Conservation (phyloP, 2,888 invertebrate genomes). For the Seladonia tumulorum region DNA sequence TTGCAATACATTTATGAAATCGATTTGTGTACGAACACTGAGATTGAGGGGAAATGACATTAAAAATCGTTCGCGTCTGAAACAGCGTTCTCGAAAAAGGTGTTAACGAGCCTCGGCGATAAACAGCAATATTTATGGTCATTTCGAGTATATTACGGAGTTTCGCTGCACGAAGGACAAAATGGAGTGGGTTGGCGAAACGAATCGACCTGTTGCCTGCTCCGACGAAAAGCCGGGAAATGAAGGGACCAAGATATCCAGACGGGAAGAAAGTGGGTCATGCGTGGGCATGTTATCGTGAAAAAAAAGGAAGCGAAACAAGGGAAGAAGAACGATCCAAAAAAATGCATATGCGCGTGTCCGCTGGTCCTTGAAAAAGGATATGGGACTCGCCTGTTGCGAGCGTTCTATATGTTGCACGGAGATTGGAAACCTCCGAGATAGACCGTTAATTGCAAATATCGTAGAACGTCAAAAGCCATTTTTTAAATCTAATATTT, state of each 20-base stretch:
- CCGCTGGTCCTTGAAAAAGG: slow-evolving; percentile 1
- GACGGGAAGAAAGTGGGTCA: background rate
- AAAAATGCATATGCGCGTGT: slow-evolving; percentile 15
- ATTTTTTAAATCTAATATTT: too few species aligned
- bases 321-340: background rate
- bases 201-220: slow-evolving; percentile 36
- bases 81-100: background rate
- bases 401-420: background rate
- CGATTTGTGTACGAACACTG: too few species aligned
- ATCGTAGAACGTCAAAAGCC: background rate
- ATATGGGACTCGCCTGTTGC: background rate
- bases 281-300: background rate
- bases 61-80: background rate
- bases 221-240: background rate
- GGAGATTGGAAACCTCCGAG: background rate
- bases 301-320: background rate
- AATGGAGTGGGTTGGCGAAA: background rate
- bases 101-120: background rate
- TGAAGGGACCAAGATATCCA: background rate
- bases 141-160: background rate
- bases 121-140: background rate
- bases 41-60: background rate
- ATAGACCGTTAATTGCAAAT: background rate
- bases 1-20: too few species aligned
- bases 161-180: background rate